Conservation (phyloP, 2,113 vertebrate species). For the Mesoclemmys tuberculata region DNA sequence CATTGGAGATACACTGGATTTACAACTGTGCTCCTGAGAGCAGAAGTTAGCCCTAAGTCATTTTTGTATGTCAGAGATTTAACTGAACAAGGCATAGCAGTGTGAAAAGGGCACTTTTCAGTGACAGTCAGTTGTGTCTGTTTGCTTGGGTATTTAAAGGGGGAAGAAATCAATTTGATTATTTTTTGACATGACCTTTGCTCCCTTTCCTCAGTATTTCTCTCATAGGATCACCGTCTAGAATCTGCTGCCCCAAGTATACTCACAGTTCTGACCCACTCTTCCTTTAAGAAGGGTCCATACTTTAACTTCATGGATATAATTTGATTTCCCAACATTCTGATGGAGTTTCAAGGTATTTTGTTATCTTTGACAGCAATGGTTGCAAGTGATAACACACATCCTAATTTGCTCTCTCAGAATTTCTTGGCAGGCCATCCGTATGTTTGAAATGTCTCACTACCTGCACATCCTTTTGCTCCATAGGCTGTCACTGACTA, state of each 20-base stretch:
- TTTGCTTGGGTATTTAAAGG: neutral
- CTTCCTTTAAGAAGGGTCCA: neutral
- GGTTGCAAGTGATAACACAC: neutral
- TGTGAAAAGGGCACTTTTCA: neutral
- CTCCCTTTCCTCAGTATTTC: neutral
- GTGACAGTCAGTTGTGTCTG: neutral
- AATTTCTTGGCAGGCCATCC: neutral
- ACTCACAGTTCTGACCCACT: neutral
- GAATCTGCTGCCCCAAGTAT: neutral
- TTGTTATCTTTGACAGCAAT: neutral
- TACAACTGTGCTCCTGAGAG: neutral
- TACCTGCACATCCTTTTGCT: neutral
- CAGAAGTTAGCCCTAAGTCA: neutral
- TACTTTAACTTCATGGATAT: neutral
- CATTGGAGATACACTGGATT: neutral
- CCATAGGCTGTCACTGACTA: neutral
- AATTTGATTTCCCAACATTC: neutral
- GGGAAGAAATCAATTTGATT: neutral
- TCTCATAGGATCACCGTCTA: neutral
- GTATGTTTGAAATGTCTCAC: neutral
- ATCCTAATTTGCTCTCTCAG: neutral
- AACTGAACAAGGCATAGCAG: neutral
- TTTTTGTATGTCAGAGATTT: neutral
- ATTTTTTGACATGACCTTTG: neutral
- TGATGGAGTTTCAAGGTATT: neutral